Conservation (phyloP, 2,888 invertebrate species). For the Tenthredo livida region DNA sequence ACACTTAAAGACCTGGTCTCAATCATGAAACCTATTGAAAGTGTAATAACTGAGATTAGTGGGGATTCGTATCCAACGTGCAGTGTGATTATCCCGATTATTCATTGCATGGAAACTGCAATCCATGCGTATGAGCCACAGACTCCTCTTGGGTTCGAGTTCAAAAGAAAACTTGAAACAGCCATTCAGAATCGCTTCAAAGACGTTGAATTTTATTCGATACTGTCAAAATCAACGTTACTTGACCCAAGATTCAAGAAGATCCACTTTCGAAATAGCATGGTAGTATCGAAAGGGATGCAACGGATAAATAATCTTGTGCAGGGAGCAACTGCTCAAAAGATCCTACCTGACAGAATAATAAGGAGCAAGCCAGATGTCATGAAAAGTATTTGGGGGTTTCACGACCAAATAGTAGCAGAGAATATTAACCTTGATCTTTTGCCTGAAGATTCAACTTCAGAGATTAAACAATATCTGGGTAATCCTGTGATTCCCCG, state of each 20-base stretch:
- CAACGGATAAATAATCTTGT: neutral
- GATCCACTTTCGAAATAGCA: slow-evolving; percentile 59
- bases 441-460: slow-evolving; percentile 26
- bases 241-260: slow-evolving; percentile 53
- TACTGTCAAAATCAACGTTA: slow-evolving; percentile 57
- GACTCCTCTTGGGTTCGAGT: slow-evolving; percentile 43
- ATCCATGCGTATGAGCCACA: slow-evolving; percentile 42
- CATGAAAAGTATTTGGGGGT: slow-evolving; percentile 45
- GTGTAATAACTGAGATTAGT: slow-evolving; percentile 59
- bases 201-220: slow-evolving; percentile 55
- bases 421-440: slow-evolving; percentile 1
- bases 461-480: slow-evolving; percentile 54
- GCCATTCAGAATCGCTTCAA: slow-evolving; percentile 54
- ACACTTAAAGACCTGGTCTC: slow-evolving; percentile 56
- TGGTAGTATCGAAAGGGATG: slow-evolving; percentile 55
- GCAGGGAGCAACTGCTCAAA: neutral
- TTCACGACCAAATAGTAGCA: slow-evolving; percentile 52
- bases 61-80: slow-evolving; percentile 60
- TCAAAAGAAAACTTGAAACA: slow-evolving; percentile 53
- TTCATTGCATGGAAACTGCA: slow-evolving; percentile 54
- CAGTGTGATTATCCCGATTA: slow-evolving; percentile 60
- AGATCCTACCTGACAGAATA: neutral
- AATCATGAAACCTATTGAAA: slow-evolving; percentile 59
- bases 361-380: slow-evolving; percentile 10
- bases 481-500: slow-evolving; percentile 54